phyloP scores from a whole-genome alignment of 2,113 vertebrate genomes.

The Sakesphorus luctuosus region DNA sequence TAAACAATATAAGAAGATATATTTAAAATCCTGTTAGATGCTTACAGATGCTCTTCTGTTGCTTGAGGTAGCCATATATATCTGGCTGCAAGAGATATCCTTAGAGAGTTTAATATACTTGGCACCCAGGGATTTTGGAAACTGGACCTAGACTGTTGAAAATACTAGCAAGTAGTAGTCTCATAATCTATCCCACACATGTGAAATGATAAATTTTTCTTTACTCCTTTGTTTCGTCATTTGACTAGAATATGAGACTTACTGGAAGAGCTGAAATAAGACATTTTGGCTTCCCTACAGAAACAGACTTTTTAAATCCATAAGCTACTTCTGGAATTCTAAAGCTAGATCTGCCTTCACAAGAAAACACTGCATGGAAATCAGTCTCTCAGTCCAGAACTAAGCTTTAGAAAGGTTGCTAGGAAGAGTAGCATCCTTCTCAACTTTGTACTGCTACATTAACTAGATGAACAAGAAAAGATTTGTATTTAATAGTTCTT shows the following conservation, averaged over 20 bases:
- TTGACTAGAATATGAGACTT: not conserved
- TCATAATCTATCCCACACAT: not conserved
- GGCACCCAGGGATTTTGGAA: not conserved
- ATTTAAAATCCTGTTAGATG: not conserved
- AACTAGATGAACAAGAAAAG: not conserved
- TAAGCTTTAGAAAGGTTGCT: not conserved
- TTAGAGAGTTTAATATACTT: not conserved
- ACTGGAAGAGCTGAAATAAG: not conserved
- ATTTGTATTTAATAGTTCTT: not conserved
- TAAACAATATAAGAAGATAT: not conserved
- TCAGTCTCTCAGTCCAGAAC: not conserved
- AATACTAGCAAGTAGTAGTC: not conserved
- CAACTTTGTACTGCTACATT: not conserved
- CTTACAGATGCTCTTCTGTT: not conserved
- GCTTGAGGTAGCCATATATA: not conserved
- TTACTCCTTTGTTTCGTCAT: not conserved
- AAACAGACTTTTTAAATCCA: not conserved
- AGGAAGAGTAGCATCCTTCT: not conserved
- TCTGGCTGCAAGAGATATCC: not conserved
- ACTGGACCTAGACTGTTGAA: not conserved
- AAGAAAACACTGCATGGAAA: not conserved
- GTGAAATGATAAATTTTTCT: not conserved
- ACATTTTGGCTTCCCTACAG: not conserved
- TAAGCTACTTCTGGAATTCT: not conserved
- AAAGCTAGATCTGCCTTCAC: not conserved